Evolutionary conservation across 2,113 vertebrate genomes (phyloP).

Genomic region (Eurypyga helias): DNA sequence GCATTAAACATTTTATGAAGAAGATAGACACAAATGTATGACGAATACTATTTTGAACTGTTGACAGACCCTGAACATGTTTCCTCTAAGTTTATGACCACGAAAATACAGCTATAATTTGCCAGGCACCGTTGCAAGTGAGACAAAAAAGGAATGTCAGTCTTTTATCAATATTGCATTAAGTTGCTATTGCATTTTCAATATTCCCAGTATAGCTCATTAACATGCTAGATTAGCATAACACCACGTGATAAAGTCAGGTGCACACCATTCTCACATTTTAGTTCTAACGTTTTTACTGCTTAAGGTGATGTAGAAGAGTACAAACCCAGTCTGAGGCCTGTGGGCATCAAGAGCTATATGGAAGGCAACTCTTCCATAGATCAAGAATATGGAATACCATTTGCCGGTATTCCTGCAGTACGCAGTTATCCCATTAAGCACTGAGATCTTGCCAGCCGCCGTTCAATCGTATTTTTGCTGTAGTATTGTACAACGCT

Average conservation of each 20-base stretch:
- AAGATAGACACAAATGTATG: background rate
- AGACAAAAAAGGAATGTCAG: constrained; percentile 22
- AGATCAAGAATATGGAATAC: background rate
- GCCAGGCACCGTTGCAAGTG: constrained; percentile 6
- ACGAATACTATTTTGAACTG: background rate
- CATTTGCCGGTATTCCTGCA: background rate
- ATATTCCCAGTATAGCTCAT: constrained; percentile 20
- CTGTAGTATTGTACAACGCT: background rate
- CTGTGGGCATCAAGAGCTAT: background rate
- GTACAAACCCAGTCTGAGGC: background rate
- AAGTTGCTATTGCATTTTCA: constrained; percentile 49
- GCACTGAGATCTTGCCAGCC: background rate
- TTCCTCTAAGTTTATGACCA: constrained; percentile 49
- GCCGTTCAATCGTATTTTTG: background rate
- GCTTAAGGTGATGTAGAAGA: background rate
- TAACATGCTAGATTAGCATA: constrained; percentile 29
- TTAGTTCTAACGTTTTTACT: background rate
- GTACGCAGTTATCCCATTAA: background rate
- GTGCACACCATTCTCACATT: background rate
- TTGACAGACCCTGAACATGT: constrained; percentile 44
- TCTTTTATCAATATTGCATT: constrained; percentile 66
- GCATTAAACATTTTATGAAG: constrained; percentile 35
- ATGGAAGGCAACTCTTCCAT: background rate
- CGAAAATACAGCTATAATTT: constrained; percentile 51
- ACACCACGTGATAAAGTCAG: background rate